Conservation (phyloP, 2,888 invertebrate species). For the Mythimna albipuncta region DNA sequence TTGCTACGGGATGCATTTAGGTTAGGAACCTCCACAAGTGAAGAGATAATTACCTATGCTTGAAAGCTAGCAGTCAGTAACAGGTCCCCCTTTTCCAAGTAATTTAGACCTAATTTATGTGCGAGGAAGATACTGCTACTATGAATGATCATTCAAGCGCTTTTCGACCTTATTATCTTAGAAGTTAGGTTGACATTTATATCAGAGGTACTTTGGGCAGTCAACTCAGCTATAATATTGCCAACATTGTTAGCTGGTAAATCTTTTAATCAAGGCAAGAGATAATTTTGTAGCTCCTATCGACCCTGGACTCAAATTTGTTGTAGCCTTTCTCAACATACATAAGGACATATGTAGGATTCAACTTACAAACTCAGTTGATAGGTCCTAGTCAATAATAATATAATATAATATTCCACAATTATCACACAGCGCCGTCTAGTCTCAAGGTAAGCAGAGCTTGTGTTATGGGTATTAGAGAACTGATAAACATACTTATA, state of each 20-base stretch:
- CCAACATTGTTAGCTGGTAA: not conserved
- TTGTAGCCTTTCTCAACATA: not conserved
- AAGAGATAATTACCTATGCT: not conserved
- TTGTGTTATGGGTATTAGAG: no score
- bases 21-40: not conserved
- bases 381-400: slow-evolving; percentile 17
- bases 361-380: slow-evolving; percentile 13
- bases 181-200: not conserved
- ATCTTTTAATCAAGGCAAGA: not conserved
- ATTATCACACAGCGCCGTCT: no score
- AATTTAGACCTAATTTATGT: not conserved
- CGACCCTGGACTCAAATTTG: not conserved
- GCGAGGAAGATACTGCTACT: not conserved
- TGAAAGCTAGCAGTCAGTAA: not conserved
- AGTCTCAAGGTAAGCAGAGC: no score
- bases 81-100: not conserved
- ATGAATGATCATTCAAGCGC: not conserved
- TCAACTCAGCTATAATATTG: not conserved
- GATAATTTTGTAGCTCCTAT: not conserved
- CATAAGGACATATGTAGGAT: not conserved
- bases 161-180: not conserved
- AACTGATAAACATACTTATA: no score
- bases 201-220: not conserved
- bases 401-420: no score
- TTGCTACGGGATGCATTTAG: not conserved